Evolutionary conservation across 2,888 invertebrate species (phyloP), one percentile per base, ranked within the genome.

Genomic region (Punctoribates punctum): DNA sequence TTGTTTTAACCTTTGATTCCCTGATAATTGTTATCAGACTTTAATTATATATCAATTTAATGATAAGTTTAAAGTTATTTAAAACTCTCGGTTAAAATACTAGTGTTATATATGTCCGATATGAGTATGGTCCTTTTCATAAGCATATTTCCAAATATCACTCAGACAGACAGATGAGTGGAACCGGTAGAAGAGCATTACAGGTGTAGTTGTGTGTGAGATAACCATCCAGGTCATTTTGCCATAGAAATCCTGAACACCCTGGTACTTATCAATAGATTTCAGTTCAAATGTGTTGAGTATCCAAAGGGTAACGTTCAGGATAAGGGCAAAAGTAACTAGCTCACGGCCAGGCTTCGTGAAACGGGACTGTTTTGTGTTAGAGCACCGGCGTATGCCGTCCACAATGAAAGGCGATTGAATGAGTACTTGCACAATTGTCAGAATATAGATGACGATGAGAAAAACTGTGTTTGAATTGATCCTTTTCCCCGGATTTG

Each of bases 121-220:
- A 34, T n/a, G 29, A 9, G 34, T 34, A 34, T 77, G 57, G 76
- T 70, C 88, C 1, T 88, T 88, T 81, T 89, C 88, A 81, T 90
- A 91, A 0, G 90, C 90, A 34, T 88, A 88, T 81, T 89, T 88
- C 91, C 91, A 91, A 80, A 91, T 90, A 83, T 91, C 90, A 15
- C 89, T 90, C 67, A 91, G 87, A 81, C 91, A 91, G 0, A 90
- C 91, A n/a, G 90, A 89, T 0, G 90, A 89, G 81, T 91, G 91
- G 82, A 91, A 91, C 77, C 91, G 85, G 81, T 90, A 91, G 84
- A 91, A 91, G 87, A 91, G 89, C 77, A 89, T 90, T 3, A 91
- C 84, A 0, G 91, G 91, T 15, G 90, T 84, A 48, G 89, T 89
- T 81, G 90, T 85, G 82, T 91, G 91, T 29, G 89, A 89, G 8